A percentile compares a stretch with the other conserved stretches of the same genome.
These are phyloP conservation scores for Melanaphis sacchari DNA, from an alignment of 1,140 invertebrate species.

Conservation along the genomic window DNA sequence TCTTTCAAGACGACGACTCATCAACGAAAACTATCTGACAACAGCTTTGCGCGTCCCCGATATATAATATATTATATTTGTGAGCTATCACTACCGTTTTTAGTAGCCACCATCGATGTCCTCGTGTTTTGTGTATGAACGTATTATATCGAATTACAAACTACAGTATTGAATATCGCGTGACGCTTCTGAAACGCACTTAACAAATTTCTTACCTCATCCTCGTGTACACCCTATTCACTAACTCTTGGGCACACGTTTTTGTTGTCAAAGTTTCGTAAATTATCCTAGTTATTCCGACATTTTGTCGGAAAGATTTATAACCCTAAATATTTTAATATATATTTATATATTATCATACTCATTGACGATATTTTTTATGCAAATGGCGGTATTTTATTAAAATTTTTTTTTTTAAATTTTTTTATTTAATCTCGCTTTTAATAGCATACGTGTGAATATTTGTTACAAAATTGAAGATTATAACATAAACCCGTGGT, in stretches of 20 bases:
- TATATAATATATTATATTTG: neutral
- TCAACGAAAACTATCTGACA: neutral
- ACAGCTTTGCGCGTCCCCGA: neutral
- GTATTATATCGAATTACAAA: conserved; percentile 30
- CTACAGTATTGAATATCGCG: neutral
- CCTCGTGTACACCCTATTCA: neutral
- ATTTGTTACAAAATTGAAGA: too few species aligned
- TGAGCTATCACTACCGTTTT: neutral
- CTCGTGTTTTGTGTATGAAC: neutral
- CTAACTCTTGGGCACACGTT: neutral
- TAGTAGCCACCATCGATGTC: neutral
- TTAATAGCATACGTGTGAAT: neutral
- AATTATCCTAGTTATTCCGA: neutral
- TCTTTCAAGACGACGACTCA: neutral
- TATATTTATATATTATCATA: neutral
- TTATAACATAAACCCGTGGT: too few species aligned
- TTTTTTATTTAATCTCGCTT: neutral
- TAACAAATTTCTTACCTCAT: neutral
- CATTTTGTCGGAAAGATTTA: neutral
- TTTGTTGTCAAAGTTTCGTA: neutral
- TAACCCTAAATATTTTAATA: neutral
- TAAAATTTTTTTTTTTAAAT: neutral
- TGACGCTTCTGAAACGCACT: neutral
- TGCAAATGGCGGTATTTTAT: too few species aligned
- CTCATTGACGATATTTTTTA: neutral